Evolutionary conservation across 2,888 invertebrate genomes (phyloP).

Genomic region (Thera obeliscata): DNA sequence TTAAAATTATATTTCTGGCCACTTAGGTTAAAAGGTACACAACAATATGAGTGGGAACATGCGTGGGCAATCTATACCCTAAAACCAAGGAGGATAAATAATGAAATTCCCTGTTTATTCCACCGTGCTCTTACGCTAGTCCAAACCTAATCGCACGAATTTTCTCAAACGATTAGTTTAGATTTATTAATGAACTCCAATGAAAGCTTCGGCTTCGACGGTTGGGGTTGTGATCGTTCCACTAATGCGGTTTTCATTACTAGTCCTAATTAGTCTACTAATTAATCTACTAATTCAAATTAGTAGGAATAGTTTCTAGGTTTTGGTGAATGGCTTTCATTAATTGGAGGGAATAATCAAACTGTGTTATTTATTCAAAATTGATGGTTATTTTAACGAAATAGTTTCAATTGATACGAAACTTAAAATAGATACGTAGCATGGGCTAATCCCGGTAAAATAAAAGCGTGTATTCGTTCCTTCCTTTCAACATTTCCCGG

Average conservation of each 20-base stretch:
- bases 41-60: neutral
- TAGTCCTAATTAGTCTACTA: too few species aligned
- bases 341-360: neutral
- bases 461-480: neutral
- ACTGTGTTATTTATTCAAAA: neutral
- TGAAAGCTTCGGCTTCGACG: conserved; percentile 47
- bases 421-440: too few species aligned
- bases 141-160: conserved; percentile 62
- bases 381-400: neutral
- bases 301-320: conserved; percentile 1
- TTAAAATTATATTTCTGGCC: too few species aligned
- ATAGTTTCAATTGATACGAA: too few species aligned
- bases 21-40: too few species aligned
- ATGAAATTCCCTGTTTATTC: conserved; percentile 28
- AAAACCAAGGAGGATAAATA: too few species aligned
- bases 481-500: neutral
- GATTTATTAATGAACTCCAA: conserved; percentile 65
- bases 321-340: neutral
- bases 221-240: conserved; percentile 27
- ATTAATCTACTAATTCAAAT: conserved; percentile 10
- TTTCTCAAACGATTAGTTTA: conserved; percentile 55
- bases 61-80: neutral
- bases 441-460: neutral
- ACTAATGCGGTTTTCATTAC: conserved; percentile 30
- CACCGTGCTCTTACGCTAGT: conserved; percentile 42